phyloP scores from a whole-genome alignment of 2,797 vertebrate genomes.

The Zalophus californianus region DNA sequence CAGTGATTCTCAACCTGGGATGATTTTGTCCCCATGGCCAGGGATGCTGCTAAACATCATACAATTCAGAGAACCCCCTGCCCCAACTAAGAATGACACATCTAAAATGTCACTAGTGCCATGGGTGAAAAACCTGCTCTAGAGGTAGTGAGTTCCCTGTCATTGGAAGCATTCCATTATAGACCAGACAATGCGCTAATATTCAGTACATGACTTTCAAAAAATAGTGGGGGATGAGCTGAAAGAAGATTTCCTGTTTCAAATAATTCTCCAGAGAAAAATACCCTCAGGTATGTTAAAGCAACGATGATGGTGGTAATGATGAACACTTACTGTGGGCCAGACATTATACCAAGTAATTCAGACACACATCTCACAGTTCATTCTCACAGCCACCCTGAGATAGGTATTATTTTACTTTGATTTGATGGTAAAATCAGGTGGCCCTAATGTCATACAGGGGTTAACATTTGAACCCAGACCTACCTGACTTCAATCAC shows the following conservation, averaged over 20 bases:
- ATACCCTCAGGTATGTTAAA: not conserved
- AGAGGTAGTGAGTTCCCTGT: not conserved
- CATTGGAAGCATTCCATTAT: not conserved
- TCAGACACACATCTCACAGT: not conserved
- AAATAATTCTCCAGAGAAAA: slow-evolving; percentile 14
- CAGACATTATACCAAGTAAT: not conserved
- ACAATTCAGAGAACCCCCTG: not conserved
- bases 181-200: not conserved
- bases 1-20: not conserved
- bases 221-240: not conserved
- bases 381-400: not conserved
- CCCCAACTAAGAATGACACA: not conserved
- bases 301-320: not conserved
- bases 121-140: not conserved
- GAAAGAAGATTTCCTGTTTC: not conserved
- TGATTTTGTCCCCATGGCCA: not conserved
- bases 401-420: not conserved
- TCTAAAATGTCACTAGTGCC: not conserved
- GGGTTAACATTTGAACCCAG: not conserved
- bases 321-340: not conserved
- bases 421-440: not conserved
- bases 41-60: not conserved
- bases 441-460: not conserved
- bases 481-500: not conserved
- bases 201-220: not conserved